Conservation (phyloP, 2,797 vertebrate genomes). For the Enteromius paludinosus region DNA sequence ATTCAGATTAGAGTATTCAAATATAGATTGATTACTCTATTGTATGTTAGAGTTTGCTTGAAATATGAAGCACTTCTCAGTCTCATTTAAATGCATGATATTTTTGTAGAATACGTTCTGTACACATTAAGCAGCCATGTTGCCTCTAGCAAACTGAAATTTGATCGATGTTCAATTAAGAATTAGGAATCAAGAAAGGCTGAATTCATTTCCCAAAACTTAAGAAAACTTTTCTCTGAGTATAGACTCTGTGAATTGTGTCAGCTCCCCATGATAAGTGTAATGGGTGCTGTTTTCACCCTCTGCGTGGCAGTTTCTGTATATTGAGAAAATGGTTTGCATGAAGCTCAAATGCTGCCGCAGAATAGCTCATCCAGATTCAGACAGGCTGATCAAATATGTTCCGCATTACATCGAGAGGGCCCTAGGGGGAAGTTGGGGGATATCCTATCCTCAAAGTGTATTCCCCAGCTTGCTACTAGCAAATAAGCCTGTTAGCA, state of each 20-base stretch:
- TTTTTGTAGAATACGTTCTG: not conserved
- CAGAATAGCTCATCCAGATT: slow-evolving; percentile 28
- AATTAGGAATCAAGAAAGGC: not conserved
- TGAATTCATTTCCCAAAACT: not conserved
- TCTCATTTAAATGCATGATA: not conserved
- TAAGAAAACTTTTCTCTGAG: not conserved
- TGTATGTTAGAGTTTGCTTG: not conserved
- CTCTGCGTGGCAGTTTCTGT: not conserved
- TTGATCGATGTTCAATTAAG: not conserved
- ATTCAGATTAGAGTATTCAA: not conserved
- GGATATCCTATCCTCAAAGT: slow-evolving; percentile 71
- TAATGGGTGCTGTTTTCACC: slow-evolving; percentile 1
- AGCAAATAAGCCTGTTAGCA: slow-evolving; percentile 70
- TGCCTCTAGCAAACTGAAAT: slow-evolving; percentile 6
- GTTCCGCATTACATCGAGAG: slow-evolving; percentile 28
- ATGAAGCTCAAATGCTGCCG: not conserved
- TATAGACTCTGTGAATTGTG: slow-evolving; percentile 10
- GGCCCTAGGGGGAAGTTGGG: slow-evolving; percentile 71
- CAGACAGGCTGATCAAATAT: slow-evolving; percentile 41
- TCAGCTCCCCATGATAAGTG: not conserved
- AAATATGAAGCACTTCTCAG: not conserved
- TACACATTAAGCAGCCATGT: not conserved
- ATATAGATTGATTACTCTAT: not conserved
- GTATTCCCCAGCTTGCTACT: slow-evolving; percentile 69
- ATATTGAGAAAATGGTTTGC: not conserved